These are phyloP conservation scores for Sapajus apella DNA, from an alignment of 2,113 vertebrate species.

Conservation along the genomic window DNA sequence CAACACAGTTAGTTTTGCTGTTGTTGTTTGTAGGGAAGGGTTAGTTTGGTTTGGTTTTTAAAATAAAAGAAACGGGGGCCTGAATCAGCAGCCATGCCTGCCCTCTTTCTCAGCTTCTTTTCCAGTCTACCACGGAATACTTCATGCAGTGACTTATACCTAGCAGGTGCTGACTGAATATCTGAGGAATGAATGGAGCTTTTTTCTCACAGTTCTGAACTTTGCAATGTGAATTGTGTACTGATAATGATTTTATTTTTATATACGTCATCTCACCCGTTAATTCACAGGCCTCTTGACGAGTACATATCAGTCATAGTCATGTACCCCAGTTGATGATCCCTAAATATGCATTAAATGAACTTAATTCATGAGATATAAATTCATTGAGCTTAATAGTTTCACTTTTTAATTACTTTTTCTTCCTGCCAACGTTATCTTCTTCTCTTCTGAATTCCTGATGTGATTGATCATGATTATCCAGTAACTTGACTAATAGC, in stretches of 20 bases:
- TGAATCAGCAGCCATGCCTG: background rate
- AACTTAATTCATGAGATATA: background rate
- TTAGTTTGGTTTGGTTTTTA: background rate
- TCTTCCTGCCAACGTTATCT: background rate
- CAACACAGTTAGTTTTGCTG: background rate
- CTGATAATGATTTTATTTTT: background rate
- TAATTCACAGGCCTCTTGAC: background rate
- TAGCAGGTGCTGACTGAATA: background rate
- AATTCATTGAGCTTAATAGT: background rate
- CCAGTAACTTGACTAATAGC: background rate
- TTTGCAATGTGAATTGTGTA: background rate
- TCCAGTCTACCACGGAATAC: background rate
- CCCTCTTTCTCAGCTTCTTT: background rate
- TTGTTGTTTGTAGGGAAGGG: background rate
- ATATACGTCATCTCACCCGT: background rate
- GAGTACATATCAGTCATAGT: too few species aligned
- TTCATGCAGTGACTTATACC: background rate
- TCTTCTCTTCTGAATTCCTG: background rate
- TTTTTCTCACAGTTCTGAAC: background rate
- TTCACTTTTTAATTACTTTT: background rate
- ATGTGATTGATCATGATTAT: background rate
- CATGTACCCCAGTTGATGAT: background rate
- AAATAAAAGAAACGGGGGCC: background rate
- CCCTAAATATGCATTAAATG: too few species aligned
- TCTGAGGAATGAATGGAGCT: background rate